Conservation (phyloP, 2,888 invertebrate genomes). For the Cinara cedri region DNA sequence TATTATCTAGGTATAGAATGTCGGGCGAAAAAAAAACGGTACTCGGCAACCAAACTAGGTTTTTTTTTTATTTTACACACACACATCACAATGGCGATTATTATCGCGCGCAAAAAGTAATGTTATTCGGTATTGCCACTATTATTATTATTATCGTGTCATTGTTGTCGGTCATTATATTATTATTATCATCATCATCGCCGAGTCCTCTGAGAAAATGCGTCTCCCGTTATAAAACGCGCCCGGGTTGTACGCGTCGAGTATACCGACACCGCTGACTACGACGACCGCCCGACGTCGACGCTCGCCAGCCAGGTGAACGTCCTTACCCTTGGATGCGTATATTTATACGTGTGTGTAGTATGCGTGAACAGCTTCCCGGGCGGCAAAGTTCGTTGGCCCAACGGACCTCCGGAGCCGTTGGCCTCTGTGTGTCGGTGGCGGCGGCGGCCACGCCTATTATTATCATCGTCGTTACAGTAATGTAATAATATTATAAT, state of each 20-base stretch:
- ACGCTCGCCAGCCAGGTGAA: slow-evolving; percentile 46
- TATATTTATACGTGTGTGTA: slow-evolving; percentile 1
- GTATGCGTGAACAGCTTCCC: slow-evolving; percentile 38
- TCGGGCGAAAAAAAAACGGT: slow-evolving; percentile 35
- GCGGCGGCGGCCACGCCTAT: slow-evolving; percentile 28
- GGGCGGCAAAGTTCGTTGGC: slow-evolving; percentile 54
- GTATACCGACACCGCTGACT: not conserved
- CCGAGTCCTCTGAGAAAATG: slow-evolving; percentile 25
- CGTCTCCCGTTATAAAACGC: slow-evolving; percentile 54
- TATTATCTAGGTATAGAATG: too few relatives aligned
- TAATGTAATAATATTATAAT: not conserved
- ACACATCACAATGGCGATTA: slow-evolving; percentile 33
- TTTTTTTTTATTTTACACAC: not conserved
- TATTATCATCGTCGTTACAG: slow-evolving; percentile 10
- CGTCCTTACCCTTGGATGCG: slow-evolving; percentile 53
- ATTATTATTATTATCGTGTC: slow-evolving; percentile 27
- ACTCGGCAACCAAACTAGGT: slow-evolving; percentile 33
- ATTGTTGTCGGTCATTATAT: slow-evolving; percentile 31
- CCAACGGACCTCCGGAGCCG: slow-evolving; percentile 54
- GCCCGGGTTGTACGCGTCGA: not conserved
- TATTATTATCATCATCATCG: slow-evolving; percentile 30
- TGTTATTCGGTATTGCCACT: slow-evolving; percentile 40
- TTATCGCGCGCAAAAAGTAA: slow-evolving; percentile 37
- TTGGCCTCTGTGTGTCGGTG: slow-evolving; percentile 38
- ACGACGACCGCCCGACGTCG: slow-evolving; percentile 18